phyloP scores from a whole-genome alignment of 2,113 vertebrate genomes.

The Hipposideros armiger region DNA sequence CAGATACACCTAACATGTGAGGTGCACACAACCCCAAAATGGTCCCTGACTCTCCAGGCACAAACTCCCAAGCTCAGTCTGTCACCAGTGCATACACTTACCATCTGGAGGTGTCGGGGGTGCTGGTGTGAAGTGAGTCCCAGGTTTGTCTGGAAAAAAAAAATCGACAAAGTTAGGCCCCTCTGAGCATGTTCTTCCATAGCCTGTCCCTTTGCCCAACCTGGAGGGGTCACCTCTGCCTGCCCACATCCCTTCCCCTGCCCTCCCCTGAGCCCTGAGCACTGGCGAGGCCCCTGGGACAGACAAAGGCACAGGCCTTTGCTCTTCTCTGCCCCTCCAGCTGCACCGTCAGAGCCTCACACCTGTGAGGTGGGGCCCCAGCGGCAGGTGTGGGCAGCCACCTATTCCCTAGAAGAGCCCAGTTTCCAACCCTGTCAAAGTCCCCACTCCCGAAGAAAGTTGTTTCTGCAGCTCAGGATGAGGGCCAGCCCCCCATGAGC shows the following conservation, averaged over 20 bases:
- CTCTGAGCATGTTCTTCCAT: neutral
- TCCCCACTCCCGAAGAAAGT: neutral
- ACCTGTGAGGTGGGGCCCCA: neutral
- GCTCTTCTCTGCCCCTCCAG: neutral
- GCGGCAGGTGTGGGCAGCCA: neutral
- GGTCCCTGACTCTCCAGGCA: neutral
- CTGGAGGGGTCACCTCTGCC: neutral
- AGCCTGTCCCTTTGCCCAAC: neutral
- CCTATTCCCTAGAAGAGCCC: neutral
- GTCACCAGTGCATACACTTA: slow-evolving; percentile 86
- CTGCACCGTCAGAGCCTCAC: neutral
- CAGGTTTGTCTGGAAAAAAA: slow-evolving; percentile 95
- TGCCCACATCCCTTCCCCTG: neutral
- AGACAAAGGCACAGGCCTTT: neutral
- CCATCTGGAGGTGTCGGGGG: slow-evolving; percentile 91
- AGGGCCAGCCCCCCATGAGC: neutral
- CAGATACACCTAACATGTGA: neutral
- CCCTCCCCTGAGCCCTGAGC: neutral
- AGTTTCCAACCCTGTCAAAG: neutral
- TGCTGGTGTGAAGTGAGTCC: slow-evolving; percentile 91
- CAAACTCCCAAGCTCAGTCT: neutral
- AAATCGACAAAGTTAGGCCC: neutral
- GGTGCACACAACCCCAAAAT: neutral
- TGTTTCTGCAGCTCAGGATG: neutral
- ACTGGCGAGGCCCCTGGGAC: neutral